Base-by-base conservation (phyloP, 92 coral and sea anemone genomes). In the Umimayanthus kanabou region DNA sequence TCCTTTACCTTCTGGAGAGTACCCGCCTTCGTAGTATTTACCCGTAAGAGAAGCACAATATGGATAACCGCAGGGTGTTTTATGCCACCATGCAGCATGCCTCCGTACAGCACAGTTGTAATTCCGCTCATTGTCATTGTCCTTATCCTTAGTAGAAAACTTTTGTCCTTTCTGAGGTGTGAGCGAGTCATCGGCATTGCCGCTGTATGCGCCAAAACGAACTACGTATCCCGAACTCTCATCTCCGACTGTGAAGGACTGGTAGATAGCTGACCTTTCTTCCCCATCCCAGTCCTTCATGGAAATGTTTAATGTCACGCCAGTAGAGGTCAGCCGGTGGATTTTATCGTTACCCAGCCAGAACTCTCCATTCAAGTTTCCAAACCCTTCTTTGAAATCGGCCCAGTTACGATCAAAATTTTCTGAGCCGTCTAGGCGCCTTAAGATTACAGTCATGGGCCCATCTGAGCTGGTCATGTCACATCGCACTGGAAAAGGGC, bases 271-370 rank as follows among this genome's bases (percentile, higher is more conserved):
- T 2, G 4, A 2, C 6, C 1, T 33, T 72, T 15, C 5, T 25
- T 11, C 40, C 11, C 76, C 42, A 4, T 0, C 10, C 16, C 22
- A 29, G 39, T 9, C 75, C n/a, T 72, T 6, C 42, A 72, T 8
- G 16, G 4, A 11, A 5, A 72, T 0, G 0, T 1, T 4, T 42
- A 72, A 11, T 11, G 37, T 72, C 40, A 72, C 76, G 2, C 76
- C 40, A 8, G 76, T 15, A 4, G 76, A 72, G 16, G 76, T 72
- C 42, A 72, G 40, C 11, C 76, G 42, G 40, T 72, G 76, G 7
- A 72, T 72, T 33, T 72, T 72, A 6, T 72, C 76, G 8, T 72
- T 72, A 33, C 76, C 76, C 40, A 72, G 28, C 76, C 76, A 72
- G 76, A 72, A 72, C 15, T 72, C 40, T 4, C 22, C 22, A 9